phyloP scores from a whole-genome alignment of 2,797 vertebrate species.

The Pterois miles region DNA sequence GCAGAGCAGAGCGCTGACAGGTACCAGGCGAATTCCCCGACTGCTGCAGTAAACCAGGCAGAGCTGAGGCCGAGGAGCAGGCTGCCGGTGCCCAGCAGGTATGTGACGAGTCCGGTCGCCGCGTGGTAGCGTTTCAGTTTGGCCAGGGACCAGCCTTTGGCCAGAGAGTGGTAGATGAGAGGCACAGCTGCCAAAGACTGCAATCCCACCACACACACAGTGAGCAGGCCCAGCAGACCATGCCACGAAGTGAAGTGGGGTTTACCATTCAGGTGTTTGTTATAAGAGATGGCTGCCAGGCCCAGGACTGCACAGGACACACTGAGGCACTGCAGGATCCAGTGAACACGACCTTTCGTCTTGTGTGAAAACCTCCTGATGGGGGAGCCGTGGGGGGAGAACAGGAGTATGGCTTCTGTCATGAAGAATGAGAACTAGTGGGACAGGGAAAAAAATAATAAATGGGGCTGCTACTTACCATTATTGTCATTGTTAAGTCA shows the following conservation, averaged over 20 bases:
- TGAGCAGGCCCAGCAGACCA: constrained; percentile 87
- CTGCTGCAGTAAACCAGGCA: constrained; percentile 87
- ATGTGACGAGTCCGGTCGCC: constrained; percentile 89
- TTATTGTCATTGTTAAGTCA: not conserved
- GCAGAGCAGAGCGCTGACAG: constrained; percentile 85
- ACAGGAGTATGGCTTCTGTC: constrained; percentile 94
- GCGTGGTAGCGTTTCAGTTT: constrained; percentile 95
- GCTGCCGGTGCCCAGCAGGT: constrained; percentile 89
- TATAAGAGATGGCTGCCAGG: constrained; percentile 86
- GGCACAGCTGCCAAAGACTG: constrained; percentile 88
- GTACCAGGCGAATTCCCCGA: constrained; percentile 87
- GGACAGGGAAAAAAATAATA: not conserved
- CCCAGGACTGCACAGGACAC: constrained; percentile 86
- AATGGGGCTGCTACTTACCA: not conserved
- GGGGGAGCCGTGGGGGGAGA: constrained; percentile 90
- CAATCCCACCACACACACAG: constrained; percentile 79
- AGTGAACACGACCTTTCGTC: constrained; percentile 89
- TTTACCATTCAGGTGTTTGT: constrained; percentile 91
- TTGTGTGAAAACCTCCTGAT: constrained; percentile 87
- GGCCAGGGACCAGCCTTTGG: constrained; percentile 92
- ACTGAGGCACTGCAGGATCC: constrained; percentile 91
- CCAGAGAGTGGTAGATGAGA: constrained; percentile 90
- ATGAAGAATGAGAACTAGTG: constrained; percentile 94
- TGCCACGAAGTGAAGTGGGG: constrained; percentile 94
- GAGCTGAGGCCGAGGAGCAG: constrained; percentile 92